These are phyloP conservation scores for Steromphala cineraria DNA, from an alignment of 2,888 invertebrate species.

Conservation along the genomic window DNA sequence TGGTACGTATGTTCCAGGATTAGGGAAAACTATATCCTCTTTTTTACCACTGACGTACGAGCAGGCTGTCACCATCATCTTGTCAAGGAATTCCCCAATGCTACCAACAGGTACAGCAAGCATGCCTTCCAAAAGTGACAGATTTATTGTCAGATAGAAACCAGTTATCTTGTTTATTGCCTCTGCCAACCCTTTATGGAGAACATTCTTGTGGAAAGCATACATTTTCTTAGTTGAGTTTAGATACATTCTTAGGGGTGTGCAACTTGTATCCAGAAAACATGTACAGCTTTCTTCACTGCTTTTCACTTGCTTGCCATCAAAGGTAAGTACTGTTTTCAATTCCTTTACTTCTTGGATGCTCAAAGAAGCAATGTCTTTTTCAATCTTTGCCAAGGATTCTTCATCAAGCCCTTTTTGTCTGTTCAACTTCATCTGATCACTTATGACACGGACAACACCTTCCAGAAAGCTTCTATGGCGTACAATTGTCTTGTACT, in stretches of 20 bases:
- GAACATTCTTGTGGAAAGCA: not conserved
- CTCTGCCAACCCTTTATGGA: not conserved
- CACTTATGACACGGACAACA: not conserved
- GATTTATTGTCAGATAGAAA: not conserved
- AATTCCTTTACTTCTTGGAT: not conserved
- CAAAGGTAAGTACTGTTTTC: not conserved
- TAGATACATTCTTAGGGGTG: not conserved
- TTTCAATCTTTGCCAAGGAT: not conserved
- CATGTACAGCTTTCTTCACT: not conserved
- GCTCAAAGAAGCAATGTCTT: not conserved
- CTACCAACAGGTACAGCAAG: not conserved
- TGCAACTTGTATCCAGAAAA: not conserved
- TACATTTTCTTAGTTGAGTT: not conserved
- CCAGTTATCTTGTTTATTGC: not conserved
- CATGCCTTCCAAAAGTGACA: not conserved
- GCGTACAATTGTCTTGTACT: not conserved
- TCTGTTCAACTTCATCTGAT: not conserved
- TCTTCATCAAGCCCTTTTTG: not conserved
- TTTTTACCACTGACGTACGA: not conserved
- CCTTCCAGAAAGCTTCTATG: not conserved
- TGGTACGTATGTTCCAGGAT: constrained; percentile 43
- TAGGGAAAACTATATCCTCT: constrained; percentile 23
- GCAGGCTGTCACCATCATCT: not conserved
- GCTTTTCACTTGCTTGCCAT: not conserved
- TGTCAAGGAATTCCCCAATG: constrained; percentile 21